Base-by-base conservation (phyloP, 2,797 vertebrate genomes). In the Nyctalus aviator region DNA sequence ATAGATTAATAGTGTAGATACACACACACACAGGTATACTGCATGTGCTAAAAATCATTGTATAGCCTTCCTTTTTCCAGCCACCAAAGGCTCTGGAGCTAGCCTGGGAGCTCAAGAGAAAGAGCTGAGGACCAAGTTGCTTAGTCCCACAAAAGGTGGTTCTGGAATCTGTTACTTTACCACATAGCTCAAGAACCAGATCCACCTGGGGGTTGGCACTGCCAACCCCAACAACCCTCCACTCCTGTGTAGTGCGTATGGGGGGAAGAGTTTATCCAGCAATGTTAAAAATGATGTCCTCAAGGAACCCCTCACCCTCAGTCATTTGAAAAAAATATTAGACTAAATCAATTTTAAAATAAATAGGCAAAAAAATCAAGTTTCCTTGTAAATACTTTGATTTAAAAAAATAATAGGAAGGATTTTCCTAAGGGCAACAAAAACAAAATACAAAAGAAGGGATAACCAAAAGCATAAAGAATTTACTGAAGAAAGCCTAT, bases 281-380 rank as follows among this genome's bases (percentile, higher is more conserved):
- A 83, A 55, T 20, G 71, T n/a, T 32, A 66, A 66, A 1, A 17
- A 44, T 9, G 32, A 55, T 6, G n/a, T 55, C 75, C 50, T 8
- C 10, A 18, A 23, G 68, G 48, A 87, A 41, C 1, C 68, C 57
- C 68, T 76, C 32, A 23, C 14, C 23, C 46, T 30, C 4, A 0
- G 9, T n/a, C 53, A 35, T 27, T 37, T 71, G 50, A 75, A 62
- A 90, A 87, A 48, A 71, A 44, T 37, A 50, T 32, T 23, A 62
- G n/a, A 87, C 77, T 6, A 95, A 57, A 66, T 23, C 46, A 59
- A 91, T 85, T 75, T 71, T 25, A n/a, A 90, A 64, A 64, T 64
- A 84, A 85, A 85, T 13, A 72, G 37, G 53, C 77, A 69, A 59
- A 83, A 85, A 83, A 85, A 76, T 12, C 78, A 64, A 85, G 41